phyloP scores from a whole-genome alignment of 2,113 vertebrate genomes.

The Oophaga pumilio region DNA sequence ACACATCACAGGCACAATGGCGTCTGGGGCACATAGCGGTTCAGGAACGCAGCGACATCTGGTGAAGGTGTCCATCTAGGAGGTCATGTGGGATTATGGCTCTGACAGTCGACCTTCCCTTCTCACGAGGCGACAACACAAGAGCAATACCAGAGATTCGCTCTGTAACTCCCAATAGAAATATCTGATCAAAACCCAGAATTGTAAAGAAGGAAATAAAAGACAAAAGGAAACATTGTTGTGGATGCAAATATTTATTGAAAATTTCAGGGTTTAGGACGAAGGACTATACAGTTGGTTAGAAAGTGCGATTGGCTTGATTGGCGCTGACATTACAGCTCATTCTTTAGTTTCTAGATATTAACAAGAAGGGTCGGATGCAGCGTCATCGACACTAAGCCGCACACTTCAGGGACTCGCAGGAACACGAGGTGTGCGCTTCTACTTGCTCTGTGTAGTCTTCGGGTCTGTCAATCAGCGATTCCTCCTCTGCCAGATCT shows the following conservation, averaged over 20 bases:
- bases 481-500: conserved; percentile 13
- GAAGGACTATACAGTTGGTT: conserved; percentile 39
- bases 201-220: neutral
- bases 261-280: conserved; percentile 36
- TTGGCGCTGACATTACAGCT: conserved; percentile 46
- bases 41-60: too few species aligned
- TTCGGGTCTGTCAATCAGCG: conserved; percentile 44
- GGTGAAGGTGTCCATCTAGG: too few species aligned
- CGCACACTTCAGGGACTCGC: neutral
- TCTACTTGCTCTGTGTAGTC: conserved; percentile 18
- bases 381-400: conserved; percentile 1
- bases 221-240: neutral
- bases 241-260: conserved; percentile 54
- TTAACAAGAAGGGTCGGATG: neutral
- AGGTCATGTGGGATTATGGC: too few species aligned
- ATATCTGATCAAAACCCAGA: neutral
- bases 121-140: neutral
- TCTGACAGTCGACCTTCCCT: neutral
- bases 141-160: neutral
- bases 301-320: conserved; percentile 35
- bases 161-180: neutral
- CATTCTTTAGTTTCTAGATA: conserved; percentile 21
- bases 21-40: too few species aligned
- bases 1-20: too few species aligned
- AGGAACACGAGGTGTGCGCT: conserved; percentile 47